Percentiles rank a stretch among this genome's conserved stretches.
phyloP scores from a whole-genome alignment of 2,113 vertebrate genomes.

The Ursus arctos region DNA sequence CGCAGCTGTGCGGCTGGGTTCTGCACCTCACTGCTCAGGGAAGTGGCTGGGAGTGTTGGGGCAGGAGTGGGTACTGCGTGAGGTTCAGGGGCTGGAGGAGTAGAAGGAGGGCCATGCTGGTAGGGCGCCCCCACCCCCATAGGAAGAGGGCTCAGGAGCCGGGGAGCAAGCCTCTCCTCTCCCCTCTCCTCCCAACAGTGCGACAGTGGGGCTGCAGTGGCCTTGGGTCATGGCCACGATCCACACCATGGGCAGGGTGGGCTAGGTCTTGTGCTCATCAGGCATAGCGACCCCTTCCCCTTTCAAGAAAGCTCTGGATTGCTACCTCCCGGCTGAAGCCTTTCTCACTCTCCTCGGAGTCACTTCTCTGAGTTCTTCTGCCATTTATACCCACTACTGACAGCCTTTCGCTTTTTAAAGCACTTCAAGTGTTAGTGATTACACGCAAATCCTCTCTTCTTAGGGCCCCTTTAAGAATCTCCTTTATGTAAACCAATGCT shows the following conservation, averaged over 20 bases:
- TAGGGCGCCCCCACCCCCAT: neutral
- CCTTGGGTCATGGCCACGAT: neutral
- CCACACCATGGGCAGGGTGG: rapidly evolving
- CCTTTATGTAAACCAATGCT: neutral
- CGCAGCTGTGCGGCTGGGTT: neutral
- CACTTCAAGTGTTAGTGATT: neutral
- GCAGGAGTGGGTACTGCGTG: neutral
- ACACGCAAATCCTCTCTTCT: neutral
- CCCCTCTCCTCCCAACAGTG: neutral
- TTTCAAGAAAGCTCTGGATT: neutral
- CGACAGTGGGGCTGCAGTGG: rapidly evolving
- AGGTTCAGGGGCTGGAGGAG: rapidly evolving
- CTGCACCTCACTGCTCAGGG: neutral
- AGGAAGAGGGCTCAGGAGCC: neutral
- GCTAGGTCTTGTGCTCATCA: neutral
- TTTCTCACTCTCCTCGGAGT: neutral
- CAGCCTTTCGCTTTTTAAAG: neutral
- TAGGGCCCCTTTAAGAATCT: neutral
- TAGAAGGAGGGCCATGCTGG: rapidly evolving
- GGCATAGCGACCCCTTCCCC: neutral
- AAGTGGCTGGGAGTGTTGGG: neutral
- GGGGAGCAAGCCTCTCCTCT: neutral
- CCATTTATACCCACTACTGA: neutral
- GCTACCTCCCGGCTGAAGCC: neutral
- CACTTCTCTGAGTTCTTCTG: neutral